Percentiles rank a stretch among this genome's conserved stretches.
Conservation (phyloP, 2,113 vertebrate species). For the Tachycineta bicolor region DNA sequence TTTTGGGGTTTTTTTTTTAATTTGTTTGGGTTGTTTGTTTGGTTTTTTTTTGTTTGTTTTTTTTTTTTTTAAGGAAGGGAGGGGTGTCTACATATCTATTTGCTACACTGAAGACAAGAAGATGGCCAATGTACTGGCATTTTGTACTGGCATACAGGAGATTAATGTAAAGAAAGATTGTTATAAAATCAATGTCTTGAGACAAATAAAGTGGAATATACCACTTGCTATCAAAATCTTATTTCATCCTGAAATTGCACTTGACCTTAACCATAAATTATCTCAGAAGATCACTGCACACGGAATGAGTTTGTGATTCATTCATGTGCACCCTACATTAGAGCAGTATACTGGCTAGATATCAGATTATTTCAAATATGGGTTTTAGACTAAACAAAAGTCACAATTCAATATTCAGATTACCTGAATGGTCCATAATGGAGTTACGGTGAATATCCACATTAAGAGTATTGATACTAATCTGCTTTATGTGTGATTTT, state of each 20-base stretch:
- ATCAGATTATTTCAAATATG: background rate
- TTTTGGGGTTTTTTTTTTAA: background rate
- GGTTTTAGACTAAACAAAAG: background rate
- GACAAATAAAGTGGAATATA: background rate
- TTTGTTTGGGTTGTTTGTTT: too few relatives aligned
- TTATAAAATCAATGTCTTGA: background rate
- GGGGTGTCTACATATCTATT: background rate
- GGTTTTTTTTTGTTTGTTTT: too few relatives aligned
- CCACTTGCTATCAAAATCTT: background rate
- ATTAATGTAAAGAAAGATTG: background rate
- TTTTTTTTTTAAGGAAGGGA: too few relatives aligned
- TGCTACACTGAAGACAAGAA: background rate
- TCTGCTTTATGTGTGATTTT: background rate
- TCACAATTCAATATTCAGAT: background rate
- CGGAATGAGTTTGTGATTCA: background rate
- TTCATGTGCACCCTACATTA: background rate
- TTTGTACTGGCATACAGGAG: too few relatives aligned
- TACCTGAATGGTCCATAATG: background rate
- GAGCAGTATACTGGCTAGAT: background rate
- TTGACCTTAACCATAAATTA: background rate
- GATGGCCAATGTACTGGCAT: background rate
- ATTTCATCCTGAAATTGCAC: background rate
- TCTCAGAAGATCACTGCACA: background rate
- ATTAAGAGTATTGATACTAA: background rate
- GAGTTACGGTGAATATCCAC: background rate